phyloP scores from a whole-genome alignment of 2,888 invertebrate species.

The Timandra comae region DNA sequence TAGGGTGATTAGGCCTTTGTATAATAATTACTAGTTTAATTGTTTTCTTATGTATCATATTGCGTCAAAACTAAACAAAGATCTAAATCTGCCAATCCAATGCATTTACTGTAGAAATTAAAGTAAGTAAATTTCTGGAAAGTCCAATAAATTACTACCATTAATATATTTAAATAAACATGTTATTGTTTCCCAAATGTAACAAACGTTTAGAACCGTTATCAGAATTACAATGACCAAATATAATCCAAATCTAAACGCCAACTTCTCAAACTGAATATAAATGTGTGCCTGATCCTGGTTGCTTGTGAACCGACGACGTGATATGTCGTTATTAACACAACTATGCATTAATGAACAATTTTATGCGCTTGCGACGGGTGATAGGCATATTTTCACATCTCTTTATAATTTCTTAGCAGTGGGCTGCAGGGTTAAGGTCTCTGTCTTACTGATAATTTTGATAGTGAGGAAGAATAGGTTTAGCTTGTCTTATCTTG shows the following conservation, averaged over 20 bases:
- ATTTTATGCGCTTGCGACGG: constrained; percentile 49
- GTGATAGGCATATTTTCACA: constrained; percentile 41
- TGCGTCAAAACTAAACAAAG: too few relatives aligned
- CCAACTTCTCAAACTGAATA: constrained; percentile 62
- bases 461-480: too few relatives aligned
- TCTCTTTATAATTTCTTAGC: too few relatives aligned
- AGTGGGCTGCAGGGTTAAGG: too few relatives aligned
- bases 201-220: constrained; percentile 53
- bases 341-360: constrained; percentile 68
- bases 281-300: constrained; percentile 60
- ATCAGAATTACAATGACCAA: constrained; percentile 67
- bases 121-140: too few relatives aligned
- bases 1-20: too few relatives aligned
- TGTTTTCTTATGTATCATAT: too few relatives aligned
- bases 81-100: too few relatives aligned
- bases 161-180: constrained; percentile 39
- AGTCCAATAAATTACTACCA: constrained; percentile 10
- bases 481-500: too few relatives aligned
- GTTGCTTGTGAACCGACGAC: constrained; percentile 72
- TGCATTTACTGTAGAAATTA: too few relatives aligned
- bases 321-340: constrained; percentile 71
- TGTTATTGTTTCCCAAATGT: constrained; percentile 64
- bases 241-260: constrained; percentile 76
- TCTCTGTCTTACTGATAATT: too few relatives aligned
- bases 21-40: too few relatives aligned